Conservation (phyloP, 2,888 invertebrate genomes). For the Beris morrisii region DNA sequence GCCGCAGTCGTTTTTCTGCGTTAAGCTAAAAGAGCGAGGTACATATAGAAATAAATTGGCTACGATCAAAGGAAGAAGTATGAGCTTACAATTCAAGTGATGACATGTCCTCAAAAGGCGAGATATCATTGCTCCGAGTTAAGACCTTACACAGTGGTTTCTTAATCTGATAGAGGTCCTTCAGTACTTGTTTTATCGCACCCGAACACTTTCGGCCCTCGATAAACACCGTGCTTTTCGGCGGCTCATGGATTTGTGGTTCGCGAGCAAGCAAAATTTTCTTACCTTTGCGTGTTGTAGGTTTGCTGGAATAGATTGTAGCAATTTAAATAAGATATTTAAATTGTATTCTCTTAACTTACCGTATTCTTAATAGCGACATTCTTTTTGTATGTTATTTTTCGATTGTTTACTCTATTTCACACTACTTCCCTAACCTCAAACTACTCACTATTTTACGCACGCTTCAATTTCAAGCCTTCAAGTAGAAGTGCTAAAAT, state of each 20-base stretch:
- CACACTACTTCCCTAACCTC: too few species aligned
- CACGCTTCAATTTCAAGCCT: too few species aligned
- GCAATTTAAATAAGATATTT: neutral
- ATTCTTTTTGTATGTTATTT: neutral
- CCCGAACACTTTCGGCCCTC: constrained; percentile 82
- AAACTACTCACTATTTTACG: too few species aligned
- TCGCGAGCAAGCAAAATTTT: constrained; percentile 77
- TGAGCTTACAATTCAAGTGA: constrained; percentile 71
- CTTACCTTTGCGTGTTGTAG: constrained; percentile 86
- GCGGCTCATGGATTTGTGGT: constrained; percentile 86
- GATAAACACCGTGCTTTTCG: constrained; percentile 81
- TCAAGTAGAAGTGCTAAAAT: too few species aligned
- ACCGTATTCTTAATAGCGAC: constrained; percentile 24
- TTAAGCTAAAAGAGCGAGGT: constrained; percentile 56
- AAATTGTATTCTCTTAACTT: neutral
- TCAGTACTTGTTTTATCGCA: constrained; percentile 69
- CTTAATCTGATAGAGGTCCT: constrained; percentile 84
- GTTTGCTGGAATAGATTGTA: constrained; percentile 67
- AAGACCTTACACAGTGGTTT: constrained; percentile 81
- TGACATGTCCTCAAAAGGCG: constrained; percentile 89
- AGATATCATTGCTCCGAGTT: constrained; percentile 80
- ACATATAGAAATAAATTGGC: neutral
- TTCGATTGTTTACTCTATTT: neutral
- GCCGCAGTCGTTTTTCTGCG: constrained; percentile 83
- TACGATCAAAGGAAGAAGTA: neutral